phyloP scores from a whole-genome alignment of 2,888 invertebrate genomes.

The Deroplatys truncata region DNA sequence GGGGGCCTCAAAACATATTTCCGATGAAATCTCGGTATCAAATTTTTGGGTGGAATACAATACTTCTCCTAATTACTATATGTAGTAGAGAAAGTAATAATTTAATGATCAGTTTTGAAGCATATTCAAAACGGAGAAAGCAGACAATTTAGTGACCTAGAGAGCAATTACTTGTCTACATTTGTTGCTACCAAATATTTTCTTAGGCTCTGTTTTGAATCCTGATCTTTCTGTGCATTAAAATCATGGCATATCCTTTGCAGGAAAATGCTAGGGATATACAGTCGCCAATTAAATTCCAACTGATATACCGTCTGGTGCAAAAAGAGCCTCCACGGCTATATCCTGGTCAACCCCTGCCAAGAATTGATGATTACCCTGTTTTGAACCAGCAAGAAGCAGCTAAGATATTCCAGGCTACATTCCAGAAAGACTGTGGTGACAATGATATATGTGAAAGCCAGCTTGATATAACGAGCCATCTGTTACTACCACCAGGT shows the following conservation, averaged over 20 bases:
- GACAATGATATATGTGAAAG: slow-evolving; percentile 83
- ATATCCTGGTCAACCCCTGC: slow-evolving; percentile 51
- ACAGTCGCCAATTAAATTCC: slow-evolving; percentile 82
- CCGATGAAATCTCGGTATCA: no score
- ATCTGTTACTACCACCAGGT: slow-evolving; percentile 50
- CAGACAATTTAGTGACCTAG: no score
- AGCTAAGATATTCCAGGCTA: slow-evolving; percentile 73
- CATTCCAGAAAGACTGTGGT: slow-evolving; percentile 90
- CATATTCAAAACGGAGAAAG: no score
- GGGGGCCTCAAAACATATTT: no score
- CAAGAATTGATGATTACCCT: slow-evolving; percentile 73
- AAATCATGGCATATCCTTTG: background rate
- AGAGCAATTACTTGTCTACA: no score
- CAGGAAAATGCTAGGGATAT: slow-evolving; percentile 81
- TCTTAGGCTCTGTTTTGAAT: background rate
- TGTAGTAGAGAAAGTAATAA: no score
- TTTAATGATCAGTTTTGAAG: no score
- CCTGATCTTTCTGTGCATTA: background rate
- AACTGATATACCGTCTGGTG: slow-evolving; percentile 76
- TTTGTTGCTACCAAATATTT: no score
- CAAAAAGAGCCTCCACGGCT: slow-evolving; percentile 60
- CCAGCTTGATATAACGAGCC: slow-evolving; percentile 64
- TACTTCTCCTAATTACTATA: no score
- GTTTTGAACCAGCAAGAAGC: slow-evolving; percentile 86
- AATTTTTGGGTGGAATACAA: no score